Conservation (phyloP, 2,888 invertebrate genomes). For the Chrysolina haemoptera region DNA sequence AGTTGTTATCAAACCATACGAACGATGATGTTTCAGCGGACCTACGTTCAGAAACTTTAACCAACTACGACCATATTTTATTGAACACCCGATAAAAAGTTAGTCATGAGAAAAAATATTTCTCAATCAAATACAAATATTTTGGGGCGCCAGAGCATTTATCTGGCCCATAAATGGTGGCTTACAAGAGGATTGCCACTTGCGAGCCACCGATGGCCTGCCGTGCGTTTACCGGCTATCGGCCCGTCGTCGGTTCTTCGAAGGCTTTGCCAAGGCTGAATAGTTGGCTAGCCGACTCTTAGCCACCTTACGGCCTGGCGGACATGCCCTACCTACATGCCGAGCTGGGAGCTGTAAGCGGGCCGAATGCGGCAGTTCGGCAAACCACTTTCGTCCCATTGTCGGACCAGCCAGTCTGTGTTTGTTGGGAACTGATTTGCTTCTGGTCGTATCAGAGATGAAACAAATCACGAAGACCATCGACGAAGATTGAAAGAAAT, state of each 20-base stretch:
- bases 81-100: constrained; percentile 10
- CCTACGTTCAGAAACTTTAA: constrained; percentile 3
- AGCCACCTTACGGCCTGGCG: constrained; percentile 25
- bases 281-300: constrained; percentile 21
- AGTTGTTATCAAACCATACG: no score
- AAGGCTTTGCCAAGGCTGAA: constrained; percentile 18
- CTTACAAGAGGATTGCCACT: constrained; percentile 23
- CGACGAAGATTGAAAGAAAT: no score
- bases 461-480: no score
- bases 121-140: constrained; percentile 10
- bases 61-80: constrained; percentile 18
- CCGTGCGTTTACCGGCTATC: constrained; percentile 13
- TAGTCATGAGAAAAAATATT: neutral
- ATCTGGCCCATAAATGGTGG: constrained; percentile 19
- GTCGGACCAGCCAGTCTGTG: no score
- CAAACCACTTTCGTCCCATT: no score
- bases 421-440: neutral
- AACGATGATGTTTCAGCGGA: no score
- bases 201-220: constrained; percentile 23
- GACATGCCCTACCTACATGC: constrained; percentile 29
- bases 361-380: constrained; percentile 19
- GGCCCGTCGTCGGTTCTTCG: constrained; percentile 20
- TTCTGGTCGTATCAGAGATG: no score
- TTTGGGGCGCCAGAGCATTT: constrained; percentile 12
- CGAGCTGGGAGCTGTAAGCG: constrained; percentile 26